phyloP scores from a whole-genome alignment of 2,888 invertebrate genomes.

The Lasioglossum zephyrum region DNA sequence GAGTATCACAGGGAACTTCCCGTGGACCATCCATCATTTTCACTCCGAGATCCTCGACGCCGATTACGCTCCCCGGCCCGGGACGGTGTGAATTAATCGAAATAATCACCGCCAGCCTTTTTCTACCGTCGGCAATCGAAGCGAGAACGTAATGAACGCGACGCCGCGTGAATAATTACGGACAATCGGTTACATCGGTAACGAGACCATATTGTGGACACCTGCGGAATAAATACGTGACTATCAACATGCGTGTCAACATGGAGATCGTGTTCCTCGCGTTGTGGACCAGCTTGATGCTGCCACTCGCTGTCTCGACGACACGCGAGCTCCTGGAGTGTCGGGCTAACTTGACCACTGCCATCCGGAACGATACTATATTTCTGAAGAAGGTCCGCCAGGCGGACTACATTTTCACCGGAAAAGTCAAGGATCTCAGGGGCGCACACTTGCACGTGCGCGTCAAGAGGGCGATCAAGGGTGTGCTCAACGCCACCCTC shows the following conservation, averaged over 20 bases:
- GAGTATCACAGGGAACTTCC: slow-evolving; percentile 33
- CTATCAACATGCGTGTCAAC: slow-evolving; percentile 23
- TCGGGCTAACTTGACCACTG: slow-evolving; percentile 78
- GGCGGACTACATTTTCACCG: slow-evolving; percentile 82
- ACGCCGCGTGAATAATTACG: slow-evolving; percentile 46
- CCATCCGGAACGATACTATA: slow-evolving; percentile 79
- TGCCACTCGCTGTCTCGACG: slow-evolving; percentile 67
- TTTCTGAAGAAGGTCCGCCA: slow-evolving; percentile 76
- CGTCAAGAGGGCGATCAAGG: slow-evolving; percentile 82
- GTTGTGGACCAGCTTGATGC: slow-evolving; percentile 55
- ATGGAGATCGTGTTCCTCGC: slow-evolving; percentile 55
- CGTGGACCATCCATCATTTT: slow-evolving; percentile 52
- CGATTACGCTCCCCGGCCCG: slow-evolving; percentile 20
- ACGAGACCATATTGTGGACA: neutral
- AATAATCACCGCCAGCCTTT: slow-evolving; percentile 30
- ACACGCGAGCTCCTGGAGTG: slow-evolving; percentile 81
- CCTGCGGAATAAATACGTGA: neutral
- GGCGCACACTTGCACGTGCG: slow-evolving; percentile 74
- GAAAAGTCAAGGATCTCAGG: slow-evolving; percentile 79
- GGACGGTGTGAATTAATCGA: slow-evolving; percentile 37
- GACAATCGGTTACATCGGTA: slow-evolving; percentile 13
- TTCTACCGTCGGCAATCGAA: slow-evolving; percentile 21
- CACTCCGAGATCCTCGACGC: slow-evolving; percentile 16
- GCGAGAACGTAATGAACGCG: slow-evolving; percentile 22
- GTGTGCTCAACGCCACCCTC: slow-evolving; percentile 74